A percentile compares a stretch with the other conserved stretches of the same genome.
phyloP scores from a whole-genome alignment of 2,888 invertebrate genomes.

The Drosophila macrospina region DNA sequence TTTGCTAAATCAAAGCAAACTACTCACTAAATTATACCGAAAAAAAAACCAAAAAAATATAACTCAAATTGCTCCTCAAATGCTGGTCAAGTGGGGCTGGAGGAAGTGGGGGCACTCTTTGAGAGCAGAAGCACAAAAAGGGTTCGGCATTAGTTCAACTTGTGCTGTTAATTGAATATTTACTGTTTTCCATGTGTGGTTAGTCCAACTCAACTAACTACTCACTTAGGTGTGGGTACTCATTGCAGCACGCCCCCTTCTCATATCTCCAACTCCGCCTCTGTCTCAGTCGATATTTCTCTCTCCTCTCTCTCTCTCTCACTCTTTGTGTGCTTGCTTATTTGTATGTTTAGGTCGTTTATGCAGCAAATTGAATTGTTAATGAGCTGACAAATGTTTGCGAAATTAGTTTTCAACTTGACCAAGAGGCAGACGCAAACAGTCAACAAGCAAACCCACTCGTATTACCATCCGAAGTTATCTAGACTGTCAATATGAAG shows the following conservation, averaged over 20 bases:
- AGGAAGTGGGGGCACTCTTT: not conserved
- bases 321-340: conserved; percentile 18
- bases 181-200: conserved; percentile 54
- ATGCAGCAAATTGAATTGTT: conserved; percentile 79
- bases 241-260: conserved; percentile 15
- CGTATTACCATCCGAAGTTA: not conserved
- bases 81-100: not conserved
- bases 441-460: not conserved
- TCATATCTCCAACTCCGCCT: not conserved
- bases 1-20: conserved; percentile 64
- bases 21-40: conserved; percentile 40
- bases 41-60: conserved; percentile 15
- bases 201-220: conserved; percentile 46
- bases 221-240: conserved; percentile 29
- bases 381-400: conserved; percentile 78
- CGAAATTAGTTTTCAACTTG: conserved; percentile 61
- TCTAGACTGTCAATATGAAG: not conserved
- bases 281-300: not conserved
- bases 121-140: conserved; percentile 35
- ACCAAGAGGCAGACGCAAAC: conserved; percentile 13
- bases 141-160: conserved; percentile 61
- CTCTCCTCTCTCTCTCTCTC: not conserved
- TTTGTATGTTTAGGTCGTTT: conserved; percentile 76
- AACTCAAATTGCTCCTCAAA: conserved; percentile 24
- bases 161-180: conserved; percentile 73